Percentiles rank a stretch among this genome's conserved stretches.
phyloP scores from a whole-genome alignment of 1,140 invertebrate genomes.

The Drosophila neocordata region DNA sequence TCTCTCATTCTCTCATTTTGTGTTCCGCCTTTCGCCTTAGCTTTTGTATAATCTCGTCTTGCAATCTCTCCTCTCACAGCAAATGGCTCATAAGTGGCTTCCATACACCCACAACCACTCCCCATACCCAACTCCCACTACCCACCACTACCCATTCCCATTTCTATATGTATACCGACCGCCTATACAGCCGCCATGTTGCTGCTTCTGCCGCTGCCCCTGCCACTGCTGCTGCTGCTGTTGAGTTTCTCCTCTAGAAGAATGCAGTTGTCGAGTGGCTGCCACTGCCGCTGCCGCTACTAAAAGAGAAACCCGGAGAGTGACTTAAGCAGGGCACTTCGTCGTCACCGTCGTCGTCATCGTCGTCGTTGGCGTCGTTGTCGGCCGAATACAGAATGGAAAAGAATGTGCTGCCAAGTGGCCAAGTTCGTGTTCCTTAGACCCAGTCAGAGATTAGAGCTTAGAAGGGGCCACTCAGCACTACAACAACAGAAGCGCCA shows the following conservation, averaged over 20 bases:
- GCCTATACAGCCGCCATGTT: slow-evolving; percentile 14
- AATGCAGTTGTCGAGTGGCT: slow-evolving; percentile 72
- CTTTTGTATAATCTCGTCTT: slow-evolving; percentile 69
- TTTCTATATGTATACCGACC: neutral
- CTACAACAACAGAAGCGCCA: slow-evolving; percentile 21
- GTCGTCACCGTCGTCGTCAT: slow-evolving; percentile 32
- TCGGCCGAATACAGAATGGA: slow-evolving; percentile 57
- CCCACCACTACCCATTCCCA: slow-evolving; percentile 2
- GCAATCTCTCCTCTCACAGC: slow-evolving; percentile 59
- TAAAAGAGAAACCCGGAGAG: slow-evolving; percentile 31
- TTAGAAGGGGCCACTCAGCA: slow-evolving; percentile 41
- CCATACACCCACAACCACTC: neutral
- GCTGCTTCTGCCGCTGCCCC: too few species aligned
- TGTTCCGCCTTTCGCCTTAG: slow-evolving; percentile 31
- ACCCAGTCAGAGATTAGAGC: slow-evolving; percentile 64
- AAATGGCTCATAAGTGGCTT: slow-evolving; percentile 74
- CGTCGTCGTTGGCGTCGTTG: neutral
- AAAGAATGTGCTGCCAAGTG: slow-evolving; percentile 76
- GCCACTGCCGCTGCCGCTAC: slow-evolving; percentile 30
- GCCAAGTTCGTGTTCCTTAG: slow-evolving; percentile 67
- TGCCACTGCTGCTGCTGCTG: slow-evolving; percentile 30
- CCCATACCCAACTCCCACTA: neutral
- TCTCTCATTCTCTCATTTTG: slow-evolving; percentile 7
- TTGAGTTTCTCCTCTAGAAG: slow-evolving; percentile 47
- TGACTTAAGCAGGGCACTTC: slow-evolving; percentile 72